Evolutionary conservation across 2,888 invertebrate species (phyloP).

Genomic region (Yponomeuta sedellus): DNA sequence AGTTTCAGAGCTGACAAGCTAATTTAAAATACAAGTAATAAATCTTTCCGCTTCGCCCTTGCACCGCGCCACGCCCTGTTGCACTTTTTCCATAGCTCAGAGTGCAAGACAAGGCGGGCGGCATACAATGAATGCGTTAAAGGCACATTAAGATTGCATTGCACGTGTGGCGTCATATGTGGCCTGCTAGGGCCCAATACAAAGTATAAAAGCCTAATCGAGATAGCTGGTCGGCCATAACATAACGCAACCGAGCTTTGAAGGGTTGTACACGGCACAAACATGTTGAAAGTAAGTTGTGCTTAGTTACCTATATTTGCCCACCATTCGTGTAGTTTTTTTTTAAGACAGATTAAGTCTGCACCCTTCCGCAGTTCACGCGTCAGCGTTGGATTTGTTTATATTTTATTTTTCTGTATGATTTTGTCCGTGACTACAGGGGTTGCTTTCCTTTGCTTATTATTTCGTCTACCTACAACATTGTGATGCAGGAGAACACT

Average conservation of each 20-base stretch:
- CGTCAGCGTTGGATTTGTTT: too few species aligned
- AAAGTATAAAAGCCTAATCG: constrained; percentile 54
- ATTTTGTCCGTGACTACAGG: too few species aligned
- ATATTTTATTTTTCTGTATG: too few species aligned
- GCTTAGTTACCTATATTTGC: neutral
- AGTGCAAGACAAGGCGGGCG: constrained; percentile 15
- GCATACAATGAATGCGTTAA: constrained; percentile 34
- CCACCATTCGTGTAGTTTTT: neutral
- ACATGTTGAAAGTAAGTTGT: constrained; percentile 59
- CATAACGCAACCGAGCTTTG: constrained; percentile 48
- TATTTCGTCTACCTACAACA: too few species aligned
- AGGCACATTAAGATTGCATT: constrained; percentile 36
- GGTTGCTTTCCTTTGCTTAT: too few species aligned
- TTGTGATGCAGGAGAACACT: too few species aligned
- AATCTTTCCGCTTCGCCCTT: neutral
- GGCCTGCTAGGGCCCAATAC: constrained; percentile 21
- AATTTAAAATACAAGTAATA: constrained; percentile 9
- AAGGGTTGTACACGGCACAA: constrained; percentile 42
- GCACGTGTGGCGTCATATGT: constrained; percentile 35
- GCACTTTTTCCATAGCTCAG: constrained; percentile 28
- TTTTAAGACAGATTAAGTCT: neutral
- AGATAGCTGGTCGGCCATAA: constrained; percentile 37
- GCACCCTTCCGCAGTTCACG: neutral
- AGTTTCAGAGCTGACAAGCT: neutral
- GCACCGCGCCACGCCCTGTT: constrained; percentile 27